A percentile compares a stretch with the other conserved stretches of the same genome.
These are phyloP conservation scores for Lagopus muta DNA, from an alignment of 2,113 vertebrate species.

Conservation along the genomic window DNA sequence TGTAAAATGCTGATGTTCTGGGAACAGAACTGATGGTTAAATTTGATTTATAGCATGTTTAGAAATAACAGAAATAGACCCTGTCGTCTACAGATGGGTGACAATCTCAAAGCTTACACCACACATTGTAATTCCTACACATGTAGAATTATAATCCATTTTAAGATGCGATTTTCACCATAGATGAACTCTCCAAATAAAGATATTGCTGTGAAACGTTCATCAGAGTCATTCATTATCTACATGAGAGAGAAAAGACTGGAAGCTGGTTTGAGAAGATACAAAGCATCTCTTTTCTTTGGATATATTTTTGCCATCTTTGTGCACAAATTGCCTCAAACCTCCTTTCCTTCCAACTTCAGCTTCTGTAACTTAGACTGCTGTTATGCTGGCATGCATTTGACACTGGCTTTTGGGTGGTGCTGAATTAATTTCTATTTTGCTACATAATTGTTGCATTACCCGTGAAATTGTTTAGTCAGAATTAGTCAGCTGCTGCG, in stretches of 20 bases:
- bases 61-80: background rate
- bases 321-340: background rate
- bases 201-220: background rate
- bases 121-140: background rate
- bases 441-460: background rate
- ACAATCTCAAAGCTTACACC: background rate
- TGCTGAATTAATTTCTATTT: background rate
- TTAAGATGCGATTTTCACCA: background rate
- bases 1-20: background rate
- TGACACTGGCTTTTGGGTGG: background rate
- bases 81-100: background rate
- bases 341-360: background rate
- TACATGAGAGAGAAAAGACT: background rate
- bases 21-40: background rate
- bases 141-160: background rate
- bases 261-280: background rate
- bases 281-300: background rate
- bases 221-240: background rate
- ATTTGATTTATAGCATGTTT: background rate
- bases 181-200: background rate
- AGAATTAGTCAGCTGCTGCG: background rate
- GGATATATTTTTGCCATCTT: background rate
- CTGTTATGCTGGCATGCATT: background rate
- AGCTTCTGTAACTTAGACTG: background rate
- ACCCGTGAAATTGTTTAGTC: background rate